Conservation (phyloP, 2,113 vertebrate species). For the Chauna torquata region DNA sequence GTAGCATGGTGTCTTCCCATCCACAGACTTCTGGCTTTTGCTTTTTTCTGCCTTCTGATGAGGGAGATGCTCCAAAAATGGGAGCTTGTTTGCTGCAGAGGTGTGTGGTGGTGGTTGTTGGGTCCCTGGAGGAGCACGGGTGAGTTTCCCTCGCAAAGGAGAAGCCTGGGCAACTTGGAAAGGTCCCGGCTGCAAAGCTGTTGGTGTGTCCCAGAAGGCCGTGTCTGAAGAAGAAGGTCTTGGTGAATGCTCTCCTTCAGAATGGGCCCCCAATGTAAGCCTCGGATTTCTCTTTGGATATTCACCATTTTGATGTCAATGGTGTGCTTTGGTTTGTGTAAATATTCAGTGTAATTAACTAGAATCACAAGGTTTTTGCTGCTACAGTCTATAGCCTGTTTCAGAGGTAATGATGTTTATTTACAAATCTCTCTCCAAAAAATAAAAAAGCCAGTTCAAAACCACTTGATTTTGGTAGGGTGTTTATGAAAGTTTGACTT, state of each 20-base stretch:
- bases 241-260: background rate
- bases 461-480: background rate
- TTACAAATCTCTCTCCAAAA: too few species aligned
- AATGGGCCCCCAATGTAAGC: too few species aligned
- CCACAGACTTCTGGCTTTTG: background rate
- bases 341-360: too few species aligned
- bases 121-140: too few species aligned
- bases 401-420: background rate
- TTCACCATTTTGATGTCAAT: background rate
- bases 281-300: rapidly evolving
- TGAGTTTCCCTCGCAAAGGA: background rate
- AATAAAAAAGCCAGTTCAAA: background rate
- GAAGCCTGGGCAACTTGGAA: background rate
- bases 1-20: too few species aligned
- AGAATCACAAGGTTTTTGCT: background rate
- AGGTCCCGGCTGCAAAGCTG: background rate
- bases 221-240: background rate
- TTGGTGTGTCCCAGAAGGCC: rapidly evolving
- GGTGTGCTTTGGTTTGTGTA: rapidly evolving
- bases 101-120: background rate
- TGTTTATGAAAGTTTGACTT: background rate
- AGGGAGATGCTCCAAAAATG: background rate
- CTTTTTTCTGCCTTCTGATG: background rate
- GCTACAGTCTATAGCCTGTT: background rate
- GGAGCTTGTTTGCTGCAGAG: too few species aligned